Conservation (phyloP, 1,140 invertebrate species). For the Polyergus mexicanus region DNA sequence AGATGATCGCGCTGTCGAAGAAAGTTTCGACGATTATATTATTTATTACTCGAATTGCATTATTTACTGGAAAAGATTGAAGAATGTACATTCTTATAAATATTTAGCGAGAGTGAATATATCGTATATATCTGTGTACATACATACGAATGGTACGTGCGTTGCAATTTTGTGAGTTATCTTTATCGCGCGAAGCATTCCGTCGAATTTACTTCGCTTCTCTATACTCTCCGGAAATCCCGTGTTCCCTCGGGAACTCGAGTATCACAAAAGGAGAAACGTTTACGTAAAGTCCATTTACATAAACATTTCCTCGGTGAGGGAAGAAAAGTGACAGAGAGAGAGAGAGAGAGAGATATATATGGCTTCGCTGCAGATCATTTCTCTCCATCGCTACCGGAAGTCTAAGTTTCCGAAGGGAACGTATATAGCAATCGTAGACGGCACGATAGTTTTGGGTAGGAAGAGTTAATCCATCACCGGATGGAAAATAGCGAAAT, state of each 20-base stretch:
- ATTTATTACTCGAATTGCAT: not conserved
- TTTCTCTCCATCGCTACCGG: conserved; percentile 50
- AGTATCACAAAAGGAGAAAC: conserved; percentile 21
- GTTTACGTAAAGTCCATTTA: conserved; percentile 9
- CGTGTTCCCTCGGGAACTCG: conserved; percentile 7
- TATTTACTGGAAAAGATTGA: not conserved
- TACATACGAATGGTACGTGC: not conserved
- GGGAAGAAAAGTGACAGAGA: not conserved
- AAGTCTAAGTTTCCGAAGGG: conserved; percentile 40
- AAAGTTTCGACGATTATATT: not conserved
- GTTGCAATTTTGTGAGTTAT: not conserved
- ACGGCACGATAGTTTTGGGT: conserved; percentile 48
- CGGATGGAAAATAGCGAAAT: conserved; percentile 48
- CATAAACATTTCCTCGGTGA: conserved; percentile 10
- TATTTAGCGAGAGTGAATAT: not conserved
- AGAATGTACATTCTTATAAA: not conserved
- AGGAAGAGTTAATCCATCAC: conserved; percentile 55
- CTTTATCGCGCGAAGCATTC: not conserved
- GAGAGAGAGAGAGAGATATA: conserved; percentile 15
- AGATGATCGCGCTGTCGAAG: too few relatives aligned
- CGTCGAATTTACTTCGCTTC: not conserved
- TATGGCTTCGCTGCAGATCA: conserved; percentile 36
- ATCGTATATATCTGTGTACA: too few relatives aligned
- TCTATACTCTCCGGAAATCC: not conserved
- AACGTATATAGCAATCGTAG: conserved; percentile 29